A percentile compares a stretch with the other conserved stretches of the same genome.
phyloP scores from a whole-genome alignment of 37 sponge, comb jelly and placozoan genomes.

The Aplysina aerophoba region DNA sequence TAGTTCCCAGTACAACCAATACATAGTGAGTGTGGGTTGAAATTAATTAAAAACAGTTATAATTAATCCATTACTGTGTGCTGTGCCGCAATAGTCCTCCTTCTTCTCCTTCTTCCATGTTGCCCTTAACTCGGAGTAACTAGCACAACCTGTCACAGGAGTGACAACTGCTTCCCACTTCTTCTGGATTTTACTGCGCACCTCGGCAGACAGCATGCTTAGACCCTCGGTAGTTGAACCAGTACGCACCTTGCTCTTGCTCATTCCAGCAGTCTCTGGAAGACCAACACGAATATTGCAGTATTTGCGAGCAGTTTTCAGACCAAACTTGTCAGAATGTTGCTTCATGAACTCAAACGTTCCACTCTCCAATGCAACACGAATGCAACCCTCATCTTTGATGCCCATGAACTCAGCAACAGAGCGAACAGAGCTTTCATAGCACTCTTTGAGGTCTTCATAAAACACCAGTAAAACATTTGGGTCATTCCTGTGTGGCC shows the following conservation, averaged over 20 bases:
- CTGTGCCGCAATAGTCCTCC: too few relatives aligned
- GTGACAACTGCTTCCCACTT: background rate
- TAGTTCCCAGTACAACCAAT: background rate
- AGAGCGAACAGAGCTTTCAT: background rate
- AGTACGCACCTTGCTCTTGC: background rate
- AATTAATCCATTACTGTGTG: too few relatives aligned
- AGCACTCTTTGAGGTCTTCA: conserved; percentile 47
- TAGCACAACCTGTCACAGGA: background rate
- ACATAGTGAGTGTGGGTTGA: background rate
- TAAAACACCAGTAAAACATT: conserved; percentile 46
- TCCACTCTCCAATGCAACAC: background rate
- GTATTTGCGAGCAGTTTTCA: background rate
- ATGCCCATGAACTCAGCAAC: conserved; percentile 47
- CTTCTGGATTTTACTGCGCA: background rate
- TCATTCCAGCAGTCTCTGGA: background rate
- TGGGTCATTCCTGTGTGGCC: conserved; percentile 30
- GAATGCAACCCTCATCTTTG: background rate
- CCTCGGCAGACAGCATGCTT: background rate
- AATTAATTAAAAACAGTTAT: too few relatives aligned
- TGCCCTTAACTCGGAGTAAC: too few relatives aligned
- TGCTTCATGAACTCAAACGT: background rate
- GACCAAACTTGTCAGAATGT: background rate
- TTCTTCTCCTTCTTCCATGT: too few relatives aligned
- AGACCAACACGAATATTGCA: background rate
- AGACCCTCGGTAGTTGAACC: background rate